phyloP scores from a whole-genome alignment of 1,140 invertebrate genomes.

The Apis cerana region DNA sequence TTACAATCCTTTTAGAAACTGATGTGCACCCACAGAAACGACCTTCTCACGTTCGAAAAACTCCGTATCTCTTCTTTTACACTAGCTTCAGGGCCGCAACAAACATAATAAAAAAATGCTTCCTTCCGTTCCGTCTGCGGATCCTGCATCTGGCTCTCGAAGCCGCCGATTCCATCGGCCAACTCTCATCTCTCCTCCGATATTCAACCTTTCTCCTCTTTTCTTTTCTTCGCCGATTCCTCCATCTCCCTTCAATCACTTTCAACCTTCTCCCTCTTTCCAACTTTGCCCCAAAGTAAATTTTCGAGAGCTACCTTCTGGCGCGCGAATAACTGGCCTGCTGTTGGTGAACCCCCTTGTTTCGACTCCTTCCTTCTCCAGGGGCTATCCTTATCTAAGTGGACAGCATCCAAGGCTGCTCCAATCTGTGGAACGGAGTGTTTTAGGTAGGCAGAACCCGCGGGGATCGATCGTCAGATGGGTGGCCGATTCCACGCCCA shows the following conservation, averaged over 20 bases:
- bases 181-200: constrained; percentile 35
- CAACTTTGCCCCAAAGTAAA: too few relatives aligned
- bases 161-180: constrained; percentile 37
- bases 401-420: constrained; percentile 38
- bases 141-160: constrained; percentile 67
- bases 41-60: constrained; percentile 28
- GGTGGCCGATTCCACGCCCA: constrained; percentile 44
- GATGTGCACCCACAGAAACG: constrained; percentile 46
- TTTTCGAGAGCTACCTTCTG: constrained; percentile 40
- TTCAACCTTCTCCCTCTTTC: neutral
- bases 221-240: neutral
- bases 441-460: constrained; percentile 23
- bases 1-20: too few relatives aligned
- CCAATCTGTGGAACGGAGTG: constrained; percentile 53
- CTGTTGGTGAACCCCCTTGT: constrained; percentile 39
- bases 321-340: constrained; percentile 34
- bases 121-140: constrained; percentile 74
- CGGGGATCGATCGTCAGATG: constrained; percentile 51
- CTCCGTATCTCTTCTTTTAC: neutral
- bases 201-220: constrained; percentile 3
- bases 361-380: constrained; percentile 12
- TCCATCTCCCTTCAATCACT: neutral
- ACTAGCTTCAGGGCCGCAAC: constrained; percentile 53
- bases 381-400: constrained; percentile 27
- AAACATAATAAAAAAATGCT: constrained; percentile 76